These are phyloP conservation scores for Rhinichthys osculus DNA, from an alignment of 2,797 vertebrate species.

Conservation along the genomic window DNA sequence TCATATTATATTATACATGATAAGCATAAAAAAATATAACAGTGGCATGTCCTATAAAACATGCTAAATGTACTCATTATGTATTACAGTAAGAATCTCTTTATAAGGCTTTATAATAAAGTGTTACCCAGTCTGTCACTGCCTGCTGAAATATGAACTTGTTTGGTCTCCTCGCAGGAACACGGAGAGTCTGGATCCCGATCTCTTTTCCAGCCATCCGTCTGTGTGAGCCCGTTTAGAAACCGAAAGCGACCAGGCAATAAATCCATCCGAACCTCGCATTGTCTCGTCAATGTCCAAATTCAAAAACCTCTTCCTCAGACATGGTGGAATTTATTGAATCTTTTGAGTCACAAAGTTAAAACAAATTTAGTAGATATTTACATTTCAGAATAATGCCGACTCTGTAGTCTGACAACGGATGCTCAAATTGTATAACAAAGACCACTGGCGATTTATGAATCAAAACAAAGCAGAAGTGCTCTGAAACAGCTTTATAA, in stretches of 20 bases:
- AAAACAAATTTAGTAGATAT: conserved; percentile 29
- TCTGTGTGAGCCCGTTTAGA: conserved; percentile 6
- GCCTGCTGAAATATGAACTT: conserved; percentile 54
- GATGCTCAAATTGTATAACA: background rate
- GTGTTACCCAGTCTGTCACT: background rate
- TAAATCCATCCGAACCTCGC: background rate
- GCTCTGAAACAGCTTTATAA: conserved; percentile 35
- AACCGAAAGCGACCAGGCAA: background rate
- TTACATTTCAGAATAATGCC: conserved; percentile 22
- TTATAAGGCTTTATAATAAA: background rate
- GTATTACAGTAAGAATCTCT: background rate
- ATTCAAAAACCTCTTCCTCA: background rate
- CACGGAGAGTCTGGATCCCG: conserved; percentile 32
- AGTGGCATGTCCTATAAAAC: background rate
- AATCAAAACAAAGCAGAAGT: conserved; percentile 40
- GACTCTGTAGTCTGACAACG: background rate
- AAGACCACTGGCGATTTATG: conserved; percentile 20
- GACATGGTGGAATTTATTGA: conserved; percentile 9
- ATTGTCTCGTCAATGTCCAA: background rate
- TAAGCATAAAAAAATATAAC: background rate
- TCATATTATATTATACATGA: background rate
- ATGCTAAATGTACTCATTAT: background rate
- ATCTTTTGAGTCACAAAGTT: background rate
- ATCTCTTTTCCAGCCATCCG: conserved; percentile 8
- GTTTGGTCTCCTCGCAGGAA: conserved; percentile 43